Evolutionary conservation across 2,888 invertebrate genomes (phyloP), one percentile per base, ranked within the genome.

Genomic region (Lagria hirta): DNA sequence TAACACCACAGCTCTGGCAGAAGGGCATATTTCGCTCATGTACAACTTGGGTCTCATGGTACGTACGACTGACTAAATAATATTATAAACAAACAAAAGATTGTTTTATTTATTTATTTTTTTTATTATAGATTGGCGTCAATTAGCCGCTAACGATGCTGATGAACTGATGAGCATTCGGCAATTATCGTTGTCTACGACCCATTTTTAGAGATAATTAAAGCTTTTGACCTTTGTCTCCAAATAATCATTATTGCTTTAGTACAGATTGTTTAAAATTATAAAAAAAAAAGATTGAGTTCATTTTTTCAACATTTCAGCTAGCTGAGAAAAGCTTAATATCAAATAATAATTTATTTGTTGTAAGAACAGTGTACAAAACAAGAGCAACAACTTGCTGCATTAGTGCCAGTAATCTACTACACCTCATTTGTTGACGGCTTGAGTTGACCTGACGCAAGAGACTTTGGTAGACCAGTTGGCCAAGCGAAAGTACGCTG

Each of bases 41-140:
- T 44, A 44, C 38, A 44, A 27, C 18, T 27, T 42, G 6, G 44
- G 44, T 7, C 44, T 10, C 44, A 44, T 44, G 26, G 12, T 12
- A 28, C 13, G 15, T 15, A 28, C 28, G 10, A 10, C 12, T 18
- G 17, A 30, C 30, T 30, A 21, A 29, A 6, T 4, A 4, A 3
- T n/a, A 10, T 27, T 17, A 10, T 20, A 20, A 15, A 30, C 14
- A 30, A 14, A 11, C 11, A 20, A 15, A 27, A 32, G 13, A 27
- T 17, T 27, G 7, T 12, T 29, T n/a, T 13, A 11, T 16, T 29
- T 7, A 10, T 5, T 16, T 13, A 29, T 10, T 14, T 21, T 23
- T 33, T 8, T 26, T 32, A 24, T 23, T 17, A 14, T n/a, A n/a
- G 10, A 36, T 27, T 20, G 8, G 12, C 21, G 23, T 17, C 28